Evolutionary conservation across 2,113 vertebrate species (phyloP).

Genomic region (Halcyon senegalensis): DNA sequence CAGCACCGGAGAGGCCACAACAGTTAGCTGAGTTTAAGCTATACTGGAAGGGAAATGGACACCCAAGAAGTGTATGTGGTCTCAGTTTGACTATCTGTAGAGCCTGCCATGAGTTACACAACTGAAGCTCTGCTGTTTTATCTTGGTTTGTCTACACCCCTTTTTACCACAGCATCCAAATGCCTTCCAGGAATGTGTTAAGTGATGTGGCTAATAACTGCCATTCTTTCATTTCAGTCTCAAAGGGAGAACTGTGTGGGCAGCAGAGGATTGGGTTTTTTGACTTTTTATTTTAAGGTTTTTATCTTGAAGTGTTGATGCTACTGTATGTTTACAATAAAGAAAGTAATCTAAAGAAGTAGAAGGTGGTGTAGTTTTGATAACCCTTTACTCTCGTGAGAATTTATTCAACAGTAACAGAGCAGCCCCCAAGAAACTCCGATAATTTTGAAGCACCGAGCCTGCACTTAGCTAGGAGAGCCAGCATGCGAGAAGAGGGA

Average conservation of each 20-base stretch:
- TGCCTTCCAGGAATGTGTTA: conserved; percentile 24
- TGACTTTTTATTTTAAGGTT: conserved; percentile 16
- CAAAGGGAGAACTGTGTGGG: conserved; percentile 24
- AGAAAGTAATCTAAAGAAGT: background rate
- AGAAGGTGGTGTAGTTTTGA: background rate
- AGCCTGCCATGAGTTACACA: background rate
- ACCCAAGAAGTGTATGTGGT: background rate
- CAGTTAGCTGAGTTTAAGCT: background rate
- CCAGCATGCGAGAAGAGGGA: background rate
- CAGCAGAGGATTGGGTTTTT: background rate
- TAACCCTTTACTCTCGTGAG: background rate
- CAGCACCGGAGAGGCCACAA: background rate
- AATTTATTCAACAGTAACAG: background rate
- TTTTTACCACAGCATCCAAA: conserved; percentile 23
- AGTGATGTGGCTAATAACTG: conserved; percentile 17
- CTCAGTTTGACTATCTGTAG: background rate
- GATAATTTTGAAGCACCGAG: background rate
- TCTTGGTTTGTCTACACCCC: background rate
- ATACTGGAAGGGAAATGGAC: background rate
- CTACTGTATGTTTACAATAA: conserved; percentile 10
- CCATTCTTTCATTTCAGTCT: conserved; percentile 41
- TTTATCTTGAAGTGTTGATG: conserved; percentile 29
- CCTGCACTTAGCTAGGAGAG: background rate
- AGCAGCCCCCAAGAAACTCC: background rate
- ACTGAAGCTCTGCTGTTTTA: background rate